Conservation (phyloP, 1,140 invertebrate genomes). For the Drosophila insularis region DNA sequence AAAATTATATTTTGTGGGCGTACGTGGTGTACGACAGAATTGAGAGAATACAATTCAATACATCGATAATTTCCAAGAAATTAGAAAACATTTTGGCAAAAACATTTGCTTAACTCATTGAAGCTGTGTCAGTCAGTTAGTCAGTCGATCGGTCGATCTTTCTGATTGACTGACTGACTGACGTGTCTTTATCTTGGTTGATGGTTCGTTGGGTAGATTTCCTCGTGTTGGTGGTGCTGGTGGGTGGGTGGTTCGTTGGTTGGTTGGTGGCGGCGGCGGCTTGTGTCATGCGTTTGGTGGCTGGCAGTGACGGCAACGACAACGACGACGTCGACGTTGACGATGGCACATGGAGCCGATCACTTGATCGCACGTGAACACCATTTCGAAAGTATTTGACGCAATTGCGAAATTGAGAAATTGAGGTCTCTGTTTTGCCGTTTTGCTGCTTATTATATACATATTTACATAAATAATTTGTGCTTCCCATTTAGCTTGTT, state of each 20-base stretch:
- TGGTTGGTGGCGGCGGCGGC: background rate
- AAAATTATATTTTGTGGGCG: slow-evolving; percentile 5
- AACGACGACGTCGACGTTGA: background rate
- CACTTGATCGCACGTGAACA: slow-evolving; percentile 75
- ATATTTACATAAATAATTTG: slow-evolving; percentile 14
- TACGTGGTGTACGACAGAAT: slow-evolving; percentile 16
- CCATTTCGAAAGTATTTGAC: slow-evolving; percentile 44
- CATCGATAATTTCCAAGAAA: slow-evolving; percentile 39
- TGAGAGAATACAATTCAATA: slow-evolving; percentile 16
- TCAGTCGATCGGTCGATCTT: background rate
- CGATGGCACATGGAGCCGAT: slow-evolving; percentile 61
- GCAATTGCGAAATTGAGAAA: slow-evolving; percentile 41
- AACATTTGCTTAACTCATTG: slow-evolving; percentile 69
- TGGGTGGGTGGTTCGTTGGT: background rate
- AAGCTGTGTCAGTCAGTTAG: slow-evolving; percentile 20
- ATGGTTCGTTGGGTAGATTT: background rate
- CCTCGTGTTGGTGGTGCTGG: slow-evolving; percentile 15
- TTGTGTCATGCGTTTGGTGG: slow-evolving; percentile 2
- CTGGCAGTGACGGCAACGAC: background rate
- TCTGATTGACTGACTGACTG: background rate
- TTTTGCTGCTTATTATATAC: slow-evolving; percentile 2
- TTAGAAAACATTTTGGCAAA: slow-evolving; percentile 35
- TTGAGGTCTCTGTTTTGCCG: background rate
- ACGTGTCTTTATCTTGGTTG: background rate
- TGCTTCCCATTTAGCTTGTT: background rate